These are phyloP conservation scores for Chloroclysta siterata DNA, from an alignment of 2,888 invertebrate species.

Conservation along the genomic window DNA sequence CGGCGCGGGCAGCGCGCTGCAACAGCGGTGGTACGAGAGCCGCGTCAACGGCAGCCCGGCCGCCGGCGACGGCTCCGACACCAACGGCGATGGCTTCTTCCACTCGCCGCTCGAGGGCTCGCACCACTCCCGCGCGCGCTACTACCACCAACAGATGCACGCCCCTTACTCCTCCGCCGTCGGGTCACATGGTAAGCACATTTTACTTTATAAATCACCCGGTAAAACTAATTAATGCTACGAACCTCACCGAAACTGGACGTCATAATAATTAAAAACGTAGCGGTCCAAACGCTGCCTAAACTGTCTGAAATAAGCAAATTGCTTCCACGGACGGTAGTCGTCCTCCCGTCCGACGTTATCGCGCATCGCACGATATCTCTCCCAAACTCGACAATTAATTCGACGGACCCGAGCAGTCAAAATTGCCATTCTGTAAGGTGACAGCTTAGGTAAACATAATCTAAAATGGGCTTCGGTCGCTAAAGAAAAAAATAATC, in stretches of 20 bases:
- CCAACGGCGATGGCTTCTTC: slow-evolving; percentile 83
- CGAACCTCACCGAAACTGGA: slow-evolving; percentile 51
- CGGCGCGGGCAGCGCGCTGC: slow-evolving; percentile 75
- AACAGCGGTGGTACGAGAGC: slow-evolving; percentile 84
- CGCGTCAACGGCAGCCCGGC: slow-evolving; percentile 83
- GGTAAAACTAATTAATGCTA: slow-evolving; percentile 43
- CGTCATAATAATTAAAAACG: slow-evolving; percentile 66
- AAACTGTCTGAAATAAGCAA: slow-evolving; percentile 72
- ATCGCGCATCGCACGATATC: slow-evolving; percentile 79
- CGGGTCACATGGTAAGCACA: slow-evolving; percentile 78
- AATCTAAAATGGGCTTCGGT: slow-evolving; percentile 77
- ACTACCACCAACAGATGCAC: slow-evolving; percentile 86
- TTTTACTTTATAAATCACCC: slow-evolving; percentile 38
- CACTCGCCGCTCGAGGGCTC: slow-evolving; percentile 83
- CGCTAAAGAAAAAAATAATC: slow-evolving; percentile 73
- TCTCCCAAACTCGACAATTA: slow-evolving; percentile 79
- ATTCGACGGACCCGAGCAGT: slow-evolving; percentile 76
- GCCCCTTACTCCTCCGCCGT: slow-evolving; percentile 83
- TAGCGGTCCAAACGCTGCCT: slow-evolving; percentile 56
- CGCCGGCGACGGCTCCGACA: slow-evolving; percentile 77
- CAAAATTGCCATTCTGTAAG: slow-evolving; percentile 83
- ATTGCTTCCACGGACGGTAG: slow-evolving; percentile 68
- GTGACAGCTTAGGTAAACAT: slow-evolving; percentile 85
- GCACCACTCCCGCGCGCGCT: slow-evolving; percentile 82
- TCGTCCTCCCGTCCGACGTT: slow-evolving; percentile 63